Conservation (phyloP, 2,888 invertebrate species). For the Athalia circularis region DNA sequence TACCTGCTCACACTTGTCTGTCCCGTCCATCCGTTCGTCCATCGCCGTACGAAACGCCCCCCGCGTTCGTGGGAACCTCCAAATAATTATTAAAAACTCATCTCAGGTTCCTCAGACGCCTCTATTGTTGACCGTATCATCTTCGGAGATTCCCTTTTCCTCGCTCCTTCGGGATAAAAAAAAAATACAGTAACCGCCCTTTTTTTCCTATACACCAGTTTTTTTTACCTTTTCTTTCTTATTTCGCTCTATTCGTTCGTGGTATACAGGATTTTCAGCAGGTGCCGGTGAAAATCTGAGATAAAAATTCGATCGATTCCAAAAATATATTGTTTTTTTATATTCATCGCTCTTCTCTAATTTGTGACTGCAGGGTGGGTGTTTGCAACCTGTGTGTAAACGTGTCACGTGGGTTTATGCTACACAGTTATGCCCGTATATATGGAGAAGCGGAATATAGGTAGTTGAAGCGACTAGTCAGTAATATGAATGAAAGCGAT, state of each 20-base stretch:
- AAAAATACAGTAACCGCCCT: conserved; percentile 35
- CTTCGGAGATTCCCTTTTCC: conserved; percentile 67
- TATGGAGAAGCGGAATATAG: background rate
- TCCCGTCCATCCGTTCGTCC: conserved; percentile 53
- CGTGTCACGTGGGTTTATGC: background rate
- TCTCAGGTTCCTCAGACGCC: conserved; percentile 66
- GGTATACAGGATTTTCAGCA: background rate
- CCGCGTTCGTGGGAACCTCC: conserved; percentile 73
- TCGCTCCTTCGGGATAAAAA: conserved; percentile 50
- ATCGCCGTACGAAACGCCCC: conserved; percentile 68
- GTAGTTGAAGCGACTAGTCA: background rate
- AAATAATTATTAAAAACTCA: conserved; percentile 72
- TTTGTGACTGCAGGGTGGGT: no score
- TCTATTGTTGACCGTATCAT: conserved; percentile 72
- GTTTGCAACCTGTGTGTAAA: no score
- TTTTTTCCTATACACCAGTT: conserved; percentile 22
- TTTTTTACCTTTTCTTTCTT: background rate
- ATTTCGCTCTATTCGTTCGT: background rate
- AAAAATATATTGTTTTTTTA: no score
- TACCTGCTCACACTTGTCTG: conserved; percentile 68
- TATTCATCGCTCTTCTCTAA: no score
- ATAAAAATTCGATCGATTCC: conserved; percentile 38
- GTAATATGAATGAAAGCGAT: conserved; percentile 29
- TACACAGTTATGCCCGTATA: background rate
- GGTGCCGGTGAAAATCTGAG: background rate